Conservation (phyloP, 2,113 vertebrate genomes). For the Onychorhynchus coronatus region DNA sequence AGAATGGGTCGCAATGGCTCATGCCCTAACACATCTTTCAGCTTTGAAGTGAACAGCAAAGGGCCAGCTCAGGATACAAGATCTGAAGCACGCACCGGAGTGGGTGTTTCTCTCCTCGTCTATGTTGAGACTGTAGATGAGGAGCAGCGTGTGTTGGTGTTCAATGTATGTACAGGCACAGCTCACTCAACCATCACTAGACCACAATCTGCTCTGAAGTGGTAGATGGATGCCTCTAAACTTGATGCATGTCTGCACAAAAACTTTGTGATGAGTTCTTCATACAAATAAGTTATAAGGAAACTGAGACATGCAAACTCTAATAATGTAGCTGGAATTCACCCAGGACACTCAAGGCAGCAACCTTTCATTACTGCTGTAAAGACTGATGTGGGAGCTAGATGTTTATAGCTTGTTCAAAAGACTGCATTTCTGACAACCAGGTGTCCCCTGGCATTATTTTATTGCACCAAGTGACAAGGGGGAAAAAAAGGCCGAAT, state of each 20-base stretch:
- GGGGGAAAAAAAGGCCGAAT: not conserved
- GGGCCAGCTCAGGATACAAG: not conserved
- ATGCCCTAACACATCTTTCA: not conserved
- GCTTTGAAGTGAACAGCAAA: not conserved
- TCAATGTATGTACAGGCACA: accelerated
- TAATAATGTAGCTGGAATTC: conserved; percentile 18
- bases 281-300: not conserved
- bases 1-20: not conserved
- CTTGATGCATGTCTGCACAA: not conserved
- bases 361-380: not conserved
- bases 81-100: not conserved
- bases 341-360: not conserved
- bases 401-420: not conserved
- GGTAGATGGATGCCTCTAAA: not conserved
- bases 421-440: not conserved
- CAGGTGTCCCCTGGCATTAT: not conserved
- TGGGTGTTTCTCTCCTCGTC: not conserved
- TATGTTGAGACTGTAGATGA: not conserved
- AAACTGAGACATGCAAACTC: not conserved
- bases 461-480: not conserved
- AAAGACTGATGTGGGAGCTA: not conserved
- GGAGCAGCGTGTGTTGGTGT: not conserved
- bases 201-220: not conserved
- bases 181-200: not conserved
- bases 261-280: not conserved